phyloP scores from a whole-genome alignment of 2,113 vertebrate genomes.

The Hippocampus zosterae region DNA sequence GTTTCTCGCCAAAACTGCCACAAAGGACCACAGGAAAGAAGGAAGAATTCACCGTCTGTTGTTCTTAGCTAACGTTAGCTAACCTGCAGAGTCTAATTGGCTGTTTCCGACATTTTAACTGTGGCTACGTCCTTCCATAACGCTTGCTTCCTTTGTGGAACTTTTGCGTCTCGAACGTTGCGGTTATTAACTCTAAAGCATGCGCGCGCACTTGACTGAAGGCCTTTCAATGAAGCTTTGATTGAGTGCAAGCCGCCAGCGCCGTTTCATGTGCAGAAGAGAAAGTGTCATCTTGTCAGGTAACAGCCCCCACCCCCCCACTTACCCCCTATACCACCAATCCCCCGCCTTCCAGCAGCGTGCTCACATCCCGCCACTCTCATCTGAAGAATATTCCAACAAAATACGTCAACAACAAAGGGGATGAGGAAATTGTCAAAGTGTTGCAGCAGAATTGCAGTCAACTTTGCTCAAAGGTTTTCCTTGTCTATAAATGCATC shows the following conservation, averaged over 20 bases:
- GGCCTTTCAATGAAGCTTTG: constrained; percentile 7
- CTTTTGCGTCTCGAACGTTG: neutral
- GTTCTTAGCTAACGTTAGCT: too few species aligned
- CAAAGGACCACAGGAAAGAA: too few species aligned
- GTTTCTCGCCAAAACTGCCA: too few species aligned
- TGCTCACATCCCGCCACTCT: constrained; percentile 25
- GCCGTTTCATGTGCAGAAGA: constrained; percentile 47
- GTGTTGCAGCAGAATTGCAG: constrained; percentile 55
- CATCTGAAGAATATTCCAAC: constrained; percentile 28
- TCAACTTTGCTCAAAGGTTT: constrained; percentile 34
- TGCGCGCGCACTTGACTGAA: neutral
- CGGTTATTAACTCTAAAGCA: neutral
- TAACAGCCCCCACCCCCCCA: too few species aligned
- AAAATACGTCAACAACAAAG: constrained; percentile 53
- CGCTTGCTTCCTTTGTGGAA: neutral
- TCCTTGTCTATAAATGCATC: neutral
- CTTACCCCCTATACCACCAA: too few species aligned
- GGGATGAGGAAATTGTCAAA: constrained; percentile 41
- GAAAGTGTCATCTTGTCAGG: constrained; percentile 48
- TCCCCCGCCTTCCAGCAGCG: constrained; percentile 20
- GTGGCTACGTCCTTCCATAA: neutral
- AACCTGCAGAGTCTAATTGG: too few species aligned
- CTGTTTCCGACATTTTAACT: too few species aligned
- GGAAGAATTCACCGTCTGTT: too few species aligned
- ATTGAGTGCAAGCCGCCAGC: constrained; percentile 34